Base-by-base conservation (phyloP, 2,888 invertebrate species). In the Lamellibrachia satsuma region DNA sequence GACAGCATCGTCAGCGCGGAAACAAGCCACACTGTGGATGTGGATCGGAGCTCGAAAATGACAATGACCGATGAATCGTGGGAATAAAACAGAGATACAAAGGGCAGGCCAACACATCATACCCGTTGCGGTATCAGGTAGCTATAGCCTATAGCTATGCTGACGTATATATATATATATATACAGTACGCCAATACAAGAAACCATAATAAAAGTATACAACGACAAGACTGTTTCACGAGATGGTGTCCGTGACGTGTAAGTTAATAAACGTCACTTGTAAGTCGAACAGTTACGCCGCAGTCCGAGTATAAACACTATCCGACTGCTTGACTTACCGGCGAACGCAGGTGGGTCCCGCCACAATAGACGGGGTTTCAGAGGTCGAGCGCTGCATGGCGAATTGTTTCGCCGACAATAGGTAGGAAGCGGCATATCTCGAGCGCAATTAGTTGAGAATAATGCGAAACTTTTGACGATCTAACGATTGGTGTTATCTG, bases 351-450 rank as follows among this genome's bases (percentile, higher is more conserved):
- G 15, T 22, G 11, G 75, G 75, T 15, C 75, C 3, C 22, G 22
- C 75, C 15, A 75, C 75, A 75, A 75, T 75, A 15, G 75, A 75
- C 15, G 75, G 60, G 75, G 75, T 75, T 75, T 75, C 75, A 75
- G 75, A n/a, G 75, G 75, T 75, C 75, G 75, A 75, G 15, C 75
- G 75, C 75, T 75, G 75, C 75, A 15, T n/a, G 75, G 75, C 75
- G 75, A 75, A 75, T 75, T 75, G 75, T 75, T 75, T 75, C 75
- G 75, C 75, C 75, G 75, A 75, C 75, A 75, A 75, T 22, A 75
- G 75, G 22, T 75, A 11, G 75, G 75, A 75, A 75, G 75, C 75
- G 75, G 75, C 22, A 75, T 75, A 75, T 75, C 75, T 75, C 75
- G 75, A 15, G 22, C 75, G 22, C 75, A 75, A 75, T 75, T 75